These are phyloP conservation scores for Passer domesticus DNA, from an alignment of 2,113 vertebrate genomes.

Conservation along the genomic window DNA sequence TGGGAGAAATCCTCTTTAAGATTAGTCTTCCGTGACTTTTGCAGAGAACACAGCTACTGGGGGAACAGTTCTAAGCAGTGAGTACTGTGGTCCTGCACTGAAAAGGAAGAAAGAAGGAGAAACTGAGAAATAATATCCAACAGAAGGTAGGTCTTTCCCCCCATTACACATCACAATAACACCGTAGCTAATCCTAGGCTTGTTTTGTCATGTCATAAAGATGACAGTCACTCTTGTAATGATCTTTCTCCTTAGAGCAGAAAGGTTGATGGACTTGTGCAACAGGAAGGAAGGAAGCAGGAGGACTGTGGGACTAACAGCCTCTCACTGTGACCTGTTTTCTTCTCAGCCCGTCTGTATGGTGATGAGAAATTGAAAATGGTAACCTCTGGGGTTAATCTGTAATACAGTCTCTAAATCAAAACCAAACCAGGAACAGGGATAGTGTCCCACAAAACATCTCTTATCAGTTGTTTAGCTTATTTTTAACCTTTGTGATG, in stretches of 20 bases:
- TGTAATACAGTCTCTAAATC: neutral
- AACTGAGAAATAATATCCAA: neutral
- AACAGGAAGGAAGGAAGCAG: slow-evolving; percentile 26
- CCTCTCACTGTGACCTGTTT: neutral
- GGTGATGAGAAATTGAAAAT: neutral
- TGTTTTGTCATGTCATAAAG: neutral
- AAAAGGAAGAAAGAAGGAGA: neutral
- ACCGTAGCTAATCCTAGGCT: neutral
- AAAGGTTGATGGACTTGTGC: neutral
- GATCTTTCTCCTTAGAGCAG: neutral
- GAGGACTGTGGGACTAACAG: neutral
- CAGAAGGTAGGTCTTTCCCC: neutral
- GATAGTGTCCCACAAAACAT: neutral
- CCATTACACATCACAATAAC: rapidly evolving
- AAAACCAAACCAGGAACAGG: neutral
- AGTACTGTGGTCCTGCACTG: neutral
- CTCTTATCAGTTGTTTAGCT: neutral
- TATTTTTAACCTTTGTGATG: neutral
- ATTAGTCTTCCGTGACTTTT: neutral
- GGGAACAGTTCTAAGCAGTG: neutral
- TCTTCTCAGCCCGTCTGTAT: neutral
- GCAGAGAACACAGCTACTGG: neutral
- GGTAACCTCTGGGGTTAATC: neutral
- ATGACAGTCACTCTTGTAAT: neutral
- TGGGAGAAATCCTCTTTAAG: neutral